Conservation (phyloP, 2,113 vertebrate species). For the Scophthalmus maximus region DNA sequence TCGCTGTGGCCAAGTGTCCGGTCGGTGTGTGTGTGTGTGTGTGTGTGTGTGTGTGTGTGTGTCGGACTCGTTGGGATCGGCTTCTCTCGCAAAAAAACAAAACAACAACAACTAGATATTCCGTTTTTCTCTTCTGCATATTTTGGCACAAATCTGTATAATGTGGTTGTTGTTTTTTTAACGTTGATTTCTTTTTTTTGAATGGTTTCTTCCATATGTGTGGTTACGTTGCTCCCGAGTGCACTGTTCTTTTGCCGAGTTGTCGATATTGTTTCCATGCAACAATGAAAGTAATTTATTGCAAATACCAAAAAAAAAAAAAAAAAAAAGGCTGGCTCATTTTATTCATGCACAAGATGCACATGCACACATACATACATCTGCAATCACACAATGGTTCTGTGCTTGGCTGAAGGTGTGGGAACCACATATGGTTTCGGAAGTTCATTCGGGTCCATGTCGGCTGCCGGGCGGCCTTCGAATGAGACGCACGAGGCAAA, state of each 20-base stretch:
- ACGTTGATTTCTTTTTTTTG: conserved; percentile 71
- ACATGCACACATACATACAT: background rate
- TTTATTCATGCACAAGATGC: conserved; percentile 56
- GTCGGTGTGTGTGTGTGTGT: too few species aligned
- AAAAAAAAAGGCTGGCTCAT: conserved; percentile 84
- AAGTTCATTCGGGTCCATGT: too few species aligned
- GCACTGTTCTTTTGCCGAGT: conserved; percentile 90
- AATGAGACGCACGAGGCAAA: too few species aligned
- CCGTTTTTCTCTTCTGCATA: conserved; percentile 85
- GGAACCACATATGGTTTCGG: too few species aligned
- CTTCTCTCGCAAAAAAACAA: conserved; percentile 75
- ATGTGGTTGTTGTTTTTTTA: conserved; percentile 84
- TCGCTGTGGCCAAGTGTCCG: conserved; percentile 78
- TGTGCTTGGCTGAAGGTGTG: background rate
- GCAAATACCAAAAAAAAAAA: conserved; percentile 84
- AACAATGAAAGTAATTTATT: conserved; percentile 89
- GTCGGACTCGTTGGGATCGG: conserved; percentile 83
- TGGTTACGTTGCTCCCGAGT: conserved; percentile 87
- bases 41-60: too few species aligned
- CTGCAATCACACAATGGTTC: background rate
- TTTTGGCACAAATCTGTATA: conserved; percentile 87
- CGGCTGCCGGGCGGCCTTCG: too few species aligned
- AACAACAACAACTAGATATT: conserved; percentile 70
- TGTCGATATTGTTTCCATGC: conserved; percentile 89
- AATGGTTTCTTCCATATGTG: conserved; percentile 83